Evolutionary conservation across 2,888 invertebrate species (phyloP).

Genomic region (Quadroppia sp.): DNA sequence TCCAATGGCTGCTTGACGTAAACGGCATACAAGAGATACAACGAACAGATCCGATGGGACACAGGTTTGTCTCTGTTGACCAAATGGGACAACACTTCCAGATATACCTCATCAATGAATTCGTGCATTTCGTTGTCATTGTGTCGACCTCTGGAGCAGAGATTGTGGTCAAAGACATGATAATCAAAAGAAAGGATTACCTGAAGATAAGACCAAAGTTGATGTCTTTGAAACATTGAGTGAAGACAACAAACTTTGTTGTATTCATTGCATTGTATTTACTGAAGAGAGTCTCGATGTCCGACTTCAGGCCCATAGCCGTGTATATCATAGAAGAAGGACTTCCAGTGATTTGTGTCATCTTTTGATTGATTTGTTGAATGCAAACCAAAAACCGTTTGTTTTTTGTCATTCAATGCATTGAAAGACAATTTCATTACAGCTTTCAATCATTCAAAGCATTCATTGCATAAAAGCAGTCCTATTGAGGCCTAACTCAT

Average conservation of each 20-base stretch:
- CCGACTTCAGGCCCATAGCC: neutral
- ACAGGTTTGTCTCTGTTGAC: constrained; percentile 18
- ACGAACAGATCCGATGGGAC: neutral
- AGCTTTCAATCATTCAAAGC: too few relatives aligned
- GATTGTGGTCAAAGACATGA: neutral
- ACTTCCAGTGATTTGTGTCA: neutral
- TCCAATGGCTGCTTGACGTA: constrained; percentile 23
- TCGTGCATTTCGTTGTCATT: constrained; percentile 27
- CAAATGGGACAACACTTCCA: constrained; percentile 21
- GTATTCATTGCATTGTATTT: neutral
- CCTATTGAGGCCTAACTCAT: too few relatives aligned
- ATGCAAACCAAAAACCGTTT: too few relatives aligned
- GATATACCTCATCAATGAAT: constrained; percentile 7
- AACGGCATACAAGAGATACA: constrained; percentile 6
- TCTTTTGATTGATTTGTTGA: neutral
- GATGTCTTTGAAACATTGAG: neutral
- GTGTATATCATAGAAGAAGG: neutral
- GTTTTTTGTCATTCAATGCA: too few relatives aligned
- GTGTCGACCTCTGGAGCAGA: constrained; percentile 9
- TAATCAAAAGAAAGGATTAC: neutral
- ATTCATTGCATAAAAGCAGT: too few relatives aligned
- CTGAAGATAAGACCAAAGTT: constrained; percentile 9
- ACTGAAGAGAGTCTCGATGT: neutral
- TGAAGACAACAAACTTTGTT: neutral
- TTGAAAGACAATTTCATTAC: too few relatives aligned